Conservation (phyloP, 1,140 invertebrate genomes). For the Mactra quadrangularis region DNA sequence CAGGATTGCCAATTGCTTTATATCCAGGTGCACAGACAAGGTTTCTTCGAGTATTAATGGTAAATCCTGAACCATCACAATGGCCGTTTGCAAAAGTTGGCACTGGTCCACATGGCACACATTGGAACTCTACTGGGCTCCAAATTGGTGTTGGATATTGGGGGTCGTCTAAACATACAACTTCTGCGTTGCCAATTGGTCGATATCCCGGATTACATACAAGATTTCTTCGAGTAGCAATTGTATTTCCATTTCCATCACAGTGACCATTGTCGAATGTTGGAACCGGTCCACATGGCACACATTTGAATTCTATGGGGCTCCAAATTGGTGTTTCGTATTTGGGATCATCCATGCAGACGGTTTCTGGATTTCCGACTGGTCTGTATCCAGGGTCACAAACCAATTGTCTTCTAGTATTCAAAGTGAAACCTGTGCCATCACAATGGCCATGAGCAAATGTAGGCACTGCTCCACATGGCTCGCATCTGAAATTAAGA, state of each 20-base stretch:
- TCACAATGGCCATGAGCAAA: slow-evolving; percentile 25
- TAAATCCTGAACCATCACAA: slow-evolving; percentile 17
- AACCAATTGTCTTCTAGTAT: not conserved
- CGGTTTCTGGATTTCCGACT: slow-evolving; percentile 19
- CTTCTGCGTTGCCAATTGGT: slow-evolving; percentile 7
- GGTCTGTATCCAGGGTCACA: slow-evolving; percentile 26
- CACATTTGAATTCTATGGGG: slow-evolving; percentile 13
- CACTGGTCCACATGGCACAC: slow-evolving; percentile 30
- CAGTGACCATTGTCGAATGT: slow-evolving; percentile 27
- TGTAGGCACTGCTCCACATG: slow-evolving; percentile 23
- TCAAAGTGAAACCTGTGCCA: slow-evolving; percentile 9
- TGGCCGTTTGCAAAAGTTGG: slow-evolving; percentile 17
- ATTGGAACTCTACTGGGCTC: slow-evolving; percentile 22
- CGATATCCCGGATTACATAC: slow-evolving; percentile 21
- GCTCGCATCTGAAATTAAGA: slow-evolving; percentile 23
- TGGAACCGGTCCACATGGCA: slow-evolving; percentile 36
- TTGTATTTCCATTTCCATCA: slow-evolving; percentile 24
- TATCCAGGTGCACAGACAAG: slow-evolving; percentile 19
- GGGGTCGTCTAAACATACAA: slow-evolving; percentile 15
- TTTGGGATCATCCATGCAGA: slow-evolving; percentile 1
- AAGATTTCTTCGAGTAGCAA: slow-evolving; percentile 26
- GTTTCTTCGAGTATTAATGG: slow-evolving; percentile 12
- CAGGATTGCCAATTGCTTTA: slow-evolving; percentile 4
- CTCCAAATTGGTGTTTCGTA: slow-evolving; percentile 29
- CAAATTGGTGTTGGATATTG: slow-evolving; percentile 15